phyloP scores from a whole-genome alignment of 2,888 invertebrate species.

The Charanyca ferruginea region DNA sequence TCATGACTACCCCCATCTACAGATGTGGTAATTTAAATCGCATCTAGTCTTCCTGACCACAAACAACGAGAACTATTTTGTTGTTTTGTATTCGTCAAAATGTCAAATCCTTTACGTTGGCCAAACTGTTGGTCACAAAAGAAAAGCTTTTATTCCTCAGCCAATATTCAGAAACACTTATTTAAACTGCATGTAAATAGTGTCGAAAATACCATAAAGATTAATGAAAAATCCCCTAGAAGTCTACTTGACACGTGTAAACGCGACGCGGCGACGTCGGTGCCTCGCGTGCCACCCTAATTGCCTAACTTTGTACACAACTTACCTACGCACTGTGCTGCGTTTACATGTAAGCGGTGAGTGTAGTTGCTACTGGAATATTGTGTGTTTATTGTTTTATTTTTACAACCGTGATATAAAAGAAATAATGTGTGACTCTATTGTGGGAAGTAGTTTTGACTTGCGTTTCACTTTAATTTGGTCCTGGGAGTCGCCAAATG shows the following conservation, averaged over 20 bases:
- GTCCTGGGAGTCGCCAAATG: not conserved
- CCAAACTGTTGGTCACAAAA: not conserved
- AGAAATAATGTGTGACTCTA: not conserved
- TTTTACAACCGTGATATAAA: not conserved
- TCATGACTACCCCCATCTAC: too few species aligned
- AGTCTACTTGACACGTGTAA: conserved; percentile 70
- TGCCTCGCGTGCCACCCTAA: conserved; percentile 86
- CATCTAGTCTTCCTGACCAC: too few species aligned
- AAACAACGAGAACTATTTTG: too few species aligned
- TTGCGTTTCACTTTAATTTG: not conserved
- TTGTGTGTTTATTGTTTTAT: conserved; percentile 9
- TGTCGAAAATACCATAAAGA: conserved; percentile 71
- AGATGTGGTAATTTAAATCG: too few species aligned
- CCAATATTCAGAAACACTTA: conserved; percentile 40
- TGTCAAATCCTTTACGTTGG: not conserved
- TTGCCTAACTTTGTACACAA: conserved; percentile 73
- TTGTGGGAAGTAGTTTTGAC: not conserved
- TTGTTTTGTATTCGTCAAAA: not conserved
- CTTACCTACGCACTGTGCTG: conserved; percentile 66
- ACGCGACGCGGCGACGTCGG: conserved; percentile 78
- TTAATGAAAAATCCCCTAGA: conserved; percentile 73
- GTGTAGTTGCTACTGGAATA: conserved; percentile 30
- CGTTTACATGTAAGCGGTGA: conserved; percentile 44
- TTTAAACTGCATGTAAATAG: conserved; percentile 51
- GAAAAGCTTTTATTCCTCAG: not conserved